phyloP scores from a whole-genome alignment of 2,888 invertebrate species.

The Troides oblongomaculatus region DNA sequence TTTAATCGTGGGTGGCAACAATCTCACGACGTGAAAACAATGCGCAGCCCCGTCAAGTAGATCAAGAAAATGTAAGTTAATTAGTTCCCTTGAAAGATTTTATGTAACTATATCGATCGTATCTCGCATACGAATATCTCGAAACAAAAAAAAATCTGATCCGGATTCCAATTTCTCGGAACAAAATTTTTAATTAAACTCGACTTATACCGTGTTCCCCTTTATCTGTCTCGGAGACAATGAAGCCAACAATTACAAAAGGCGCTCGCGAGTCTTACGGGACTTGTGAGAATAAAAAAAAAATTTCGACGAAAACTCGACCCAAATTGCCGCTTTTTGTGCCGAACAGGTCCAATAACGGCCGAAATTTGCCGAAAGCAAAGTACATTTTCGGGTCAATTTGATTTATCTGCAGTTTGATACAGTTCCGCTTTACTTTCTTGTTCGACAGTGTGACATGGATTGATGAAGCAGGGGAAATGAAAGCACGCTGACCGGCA shows the following conservation, averaged over 20 bases:
- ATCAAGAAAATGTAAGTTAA: slow-evolving; percentile 20
- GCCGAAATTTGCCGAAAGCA: slow-evolving; percentile 73
- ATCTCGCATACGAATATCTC: slow-evolving; percentile 42
- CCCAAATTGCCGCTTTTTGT: slow-evolving; percentile 70
- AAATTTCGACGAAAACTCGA: slow-evolving; percentile 49
- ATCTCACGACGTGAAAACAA: slow-evolving; percentile 14
- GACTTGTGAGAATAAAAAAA: slow-evolving; percentile 44
- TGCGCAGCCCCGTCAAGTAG: slow-evolving; percentile 3
- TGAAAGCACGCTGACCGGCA: slow-evolving; percentile 20
- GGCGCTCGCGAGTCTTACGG: slow-evolving; percentile 37
- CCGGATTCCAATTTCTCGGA: slow-evolving; percentile 43
- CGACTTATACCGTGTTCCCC: slow-evolving; percentile 50
- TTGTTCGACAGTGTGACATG: slow-evolving; percentile 30
- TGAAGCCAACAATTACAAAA: slow-evolving; percentile 67
- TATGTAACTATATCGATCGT: slow-evolving; percentile 23
- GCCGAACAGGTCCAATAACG: slow-evolving; percentile 57
- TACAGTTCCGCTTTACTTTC: slow-evolving; percentile 58
- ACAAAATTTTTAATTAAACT: slow-evolving; percentile 71
- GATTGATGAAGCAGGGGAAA: slow-evolving; percentile 28
- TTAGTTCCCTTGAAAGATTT: slow-evolving; percentile 19
- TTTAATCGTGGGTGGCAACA: neutral
- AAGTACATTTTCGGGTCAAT: slow-evolving; percentile 62
- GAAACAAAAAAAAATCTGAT: slow-evolving; percentile 39
- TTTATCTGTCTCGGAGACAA: slow-evolving; percentile 68
- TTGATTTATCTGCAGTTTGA: slow-evolving; percentile 75